Base-by-base conservation (phyloP, 2,113 vertebrate genomes). In the Perognathus longimembris region DNA sequence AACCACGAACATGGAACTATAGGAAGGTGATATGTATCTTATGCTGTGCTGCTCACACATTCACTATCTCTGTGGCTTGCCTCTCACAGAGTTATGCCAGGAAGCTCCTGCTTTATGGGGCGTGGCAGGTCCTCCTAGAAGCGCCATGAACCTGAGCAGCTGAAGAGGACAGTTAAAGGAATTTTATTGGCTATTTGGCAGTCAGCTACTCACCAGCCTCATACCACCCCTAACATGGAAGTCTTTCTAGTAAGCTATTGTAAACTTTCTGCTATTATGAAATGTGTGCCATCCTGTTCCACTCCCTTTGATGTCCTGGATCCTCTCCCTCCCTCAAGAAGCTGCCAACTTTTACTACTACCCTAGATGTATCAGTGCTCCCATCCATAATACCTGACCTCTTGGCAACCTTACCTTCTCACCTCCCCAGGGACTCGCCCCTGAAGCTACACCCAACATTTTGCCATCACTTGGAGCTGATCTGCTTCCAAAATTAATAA, bases 401-500 rank as follows among this genome's bases (percentile, higher is more conserved):
- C 30, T 15, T 36, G 20, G 38, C 21, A 64, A 75, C 36, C 66
- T 86, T 17, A n/a, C 32, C 1, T 40, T 5, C 28, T 70, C 5
- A 22, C 32, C n/a, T 61, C 28, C 50, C 76, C 17, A 69, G 61
- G 21, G 28, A 74, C 64, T 75, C 11, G n/a, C 7, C 4, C 32
- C 32, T 18, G 2, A 30, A n/a, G 22, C 70, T 42, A 63, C 28
- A 73, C 17, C 36, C 73, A 85, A 40, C 18, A 90, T 57, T 18
- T 21, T 12, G 40, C 70, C 9, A 64, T 63, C 1, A 34, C 42
- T 9, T 3, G 38, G 28, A 74, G 42, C 15, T 83, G 24, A 40
- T 91, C 32, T 70, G 42, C 75, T 90, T 95, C 64, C n/a, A 75
- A 15, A 81, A 57, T 69, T 40, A 92, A 15, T 26, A 85, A 89